These are phyloP conservation scores for Mormyrops boulengeri DNA, from an alignment of 2,797 vertebrate genomes.

Conservation along the genomic window DNA sequence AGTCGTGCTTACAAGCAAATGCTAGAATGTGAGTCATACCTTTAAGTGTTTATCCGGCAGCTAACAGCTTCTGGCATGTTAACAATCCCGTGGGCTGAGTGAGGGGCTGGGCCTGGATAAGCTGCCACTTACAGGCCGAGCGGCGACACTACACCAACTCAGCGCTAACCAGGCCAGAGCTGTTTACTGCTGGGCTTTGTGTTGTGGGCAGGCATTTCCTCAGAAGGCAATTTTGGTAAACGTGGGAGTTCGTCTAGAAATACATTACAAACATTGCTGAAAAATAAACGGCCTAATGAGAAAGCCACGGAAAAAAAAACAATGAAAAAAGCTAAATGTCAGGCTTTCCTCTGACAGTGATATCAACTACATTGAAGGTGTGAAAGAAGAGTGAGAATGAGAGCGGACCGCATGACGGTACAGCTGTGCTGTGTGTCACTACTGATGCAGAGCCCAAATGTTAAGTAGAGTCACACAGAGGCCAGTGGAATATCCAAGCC, in stretches of 20 bases:
- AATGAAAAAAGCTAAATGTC: background rate
- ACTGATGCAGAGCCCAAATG: background rate
- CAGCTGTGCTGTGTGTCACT: background rate
- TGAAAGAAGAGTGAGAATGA: background rate
- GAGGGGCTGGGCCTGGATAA: background rate
- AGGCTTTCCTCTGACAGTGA: background rate
- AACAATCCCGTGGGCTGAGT: background rate
- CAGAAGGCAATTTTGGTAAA: background rate
- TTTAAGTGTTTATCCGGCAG: background rate
- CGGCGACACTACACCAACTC: background rate
- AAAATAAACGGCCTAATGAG: background rate
- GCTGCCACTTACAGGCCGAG: constrained; percentile 2
- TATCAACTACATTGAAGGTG: background rate
- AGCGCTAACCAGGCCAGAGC: background rate
- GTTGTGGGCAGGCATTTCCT: constrained; percentile 1
- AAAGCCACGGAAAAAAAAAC: background rate
- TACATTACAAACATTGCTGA: background rate
- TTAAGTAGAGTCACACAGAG: background rate
- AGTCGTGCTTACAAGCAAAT: background rate
- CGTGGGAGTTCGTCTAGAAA: background rate
- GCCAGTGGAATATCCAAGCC: background rate
- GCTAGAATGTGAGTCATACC: constrained; percentile 11
- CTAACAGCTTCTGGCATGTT: constrained; percentile 5
- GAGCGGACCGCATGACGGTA: background rate
- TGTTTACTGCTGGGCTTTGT: background rate